A percentile compares a stretch with the other conserved stretches of the same genome.
These are phyloP conservation scores for Apotomis capreana DNA, from an alignment of 2,888 invertebrate species.

Conservation along the genomic window DNA sequence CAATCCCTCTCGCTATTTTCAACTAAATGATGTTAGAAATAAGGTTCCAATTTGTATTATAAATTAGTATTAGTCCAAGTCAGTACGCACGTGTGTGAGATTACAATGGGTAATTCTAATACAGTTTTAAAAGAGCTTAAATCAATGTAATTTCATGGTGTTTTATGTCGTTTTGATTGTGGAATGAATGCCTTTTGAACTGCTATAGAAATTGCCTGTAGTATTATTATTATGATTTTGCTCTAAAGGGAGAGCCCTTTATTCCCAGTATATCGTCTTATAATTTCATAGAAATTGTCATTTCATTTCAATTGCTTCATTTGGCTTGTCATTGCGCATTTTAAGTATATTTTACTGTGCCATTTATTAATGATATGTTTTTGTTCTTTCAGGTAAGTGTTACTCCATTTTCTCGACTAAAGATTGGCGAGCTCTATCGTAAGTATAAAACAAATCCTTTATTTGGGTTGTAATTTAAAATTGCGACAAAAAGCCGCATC, in stretches of 20 bases:
- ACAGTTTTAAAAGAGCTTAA: conserved; percentile 4
- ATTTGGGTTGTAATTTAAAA: too few relatives aligned
- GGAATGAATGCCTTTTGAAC: conserved; percentile 43
- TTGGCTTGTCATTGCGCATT: conserved; percentile 47
- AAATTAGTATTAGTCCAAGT: conserved; percentile 62
- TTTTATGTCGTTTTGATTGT: conserved; percentile 64
- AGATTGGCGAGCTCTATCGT: neutral
- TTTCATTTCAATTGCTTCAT: conserved; percentile 24
- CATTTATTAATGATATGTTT: conserved; percentile 34
- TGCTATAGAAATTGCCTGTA: conserved; percentile 31
- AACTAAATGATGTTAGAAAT: conserved; percentile 43
- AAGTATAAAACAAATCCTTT: neutral
- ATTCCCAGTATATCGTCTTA: conserved; percentile 19
- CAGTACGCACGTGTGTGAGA: conserved; percentile 68
- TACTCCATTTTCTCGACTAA: conserved; percentile 3
- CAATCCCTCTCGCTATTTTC: conserved; percentile 19
- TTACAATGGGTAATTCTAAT: conserved; percentile 60
- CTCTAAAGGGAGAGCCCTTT: conserved; percentile 20
- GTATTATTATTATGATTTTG: conserved; percentile 28
- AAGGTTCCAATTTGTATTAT: conserved; percentile 52
- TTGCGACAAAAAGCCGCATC: too few relatives aligned
- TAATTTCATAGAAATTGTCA: conserved; percentile 17
- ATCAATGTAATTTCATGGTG: conserved; percentile 49
- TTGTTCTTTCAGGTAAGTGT: conserved; percentile 77
- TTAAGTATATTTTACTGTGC: neutral